A percentile compares a stretch with the other conserved stretches of the same genome.
Evolutionary conservation across 2,113 vertebrate genomes (phyloP).

Genomic region (Puntigrus tetrazona): DNA sequence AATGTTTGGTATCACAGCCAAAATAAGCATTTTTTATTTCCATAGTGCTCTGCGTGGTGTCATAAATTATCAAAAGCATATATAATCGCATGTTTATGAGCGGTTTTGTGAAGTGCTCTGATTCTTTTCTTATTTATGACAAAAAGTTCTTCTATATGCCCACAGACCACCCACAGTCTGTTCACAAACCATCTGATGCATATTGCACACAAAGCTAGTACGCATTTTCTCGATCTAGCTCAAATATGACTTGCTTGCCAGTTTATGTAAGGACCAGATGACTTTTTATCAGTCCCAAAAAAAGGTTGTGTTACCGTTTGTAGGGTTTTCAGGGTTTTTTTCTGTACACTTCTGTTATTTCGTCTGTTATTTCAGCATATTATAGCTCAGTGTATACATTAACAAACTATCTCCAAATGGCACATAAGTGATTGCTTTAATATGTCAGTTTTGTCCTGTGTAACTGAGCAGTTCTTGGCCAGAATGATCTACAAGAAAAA

Average conservation of each 20-base stretch:
- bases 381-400: not conserved
- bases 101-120: not conserved
- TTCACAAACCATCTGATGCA: not conserved
- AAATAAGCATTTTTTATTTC: slow-evolving; percentile 16
- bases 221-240: not conserved
- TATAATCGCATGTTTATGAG: not conserved
- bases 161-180: not conserved
- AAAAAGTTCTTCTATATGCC: not conserved
- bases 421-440: not conserved
- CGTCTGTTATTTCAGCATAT: not conserved
- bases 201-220: not conserved
- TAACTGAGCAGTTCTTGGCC: not conserved
- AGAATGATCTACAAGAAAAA: not conserved
- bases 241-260: not conserved
- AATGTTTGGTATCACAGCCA: slow-evolving; percentile 54
- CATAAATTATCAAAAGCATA: not conserved
- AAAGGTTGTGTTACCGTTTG: not conserved
- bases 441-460: not conserved
- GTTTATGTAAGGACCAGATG: not conserved
- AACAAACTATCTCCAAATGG: not conserved
- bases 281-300: not conserved
- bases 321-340: not conserved
- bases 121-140: not conserved
- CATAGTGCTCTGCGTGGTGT: not conserved
- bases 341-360: not conserved